Base-by-base conservation (phyloP, 2,888 invertebrate species). In the Drosophila rubida region DNA sequence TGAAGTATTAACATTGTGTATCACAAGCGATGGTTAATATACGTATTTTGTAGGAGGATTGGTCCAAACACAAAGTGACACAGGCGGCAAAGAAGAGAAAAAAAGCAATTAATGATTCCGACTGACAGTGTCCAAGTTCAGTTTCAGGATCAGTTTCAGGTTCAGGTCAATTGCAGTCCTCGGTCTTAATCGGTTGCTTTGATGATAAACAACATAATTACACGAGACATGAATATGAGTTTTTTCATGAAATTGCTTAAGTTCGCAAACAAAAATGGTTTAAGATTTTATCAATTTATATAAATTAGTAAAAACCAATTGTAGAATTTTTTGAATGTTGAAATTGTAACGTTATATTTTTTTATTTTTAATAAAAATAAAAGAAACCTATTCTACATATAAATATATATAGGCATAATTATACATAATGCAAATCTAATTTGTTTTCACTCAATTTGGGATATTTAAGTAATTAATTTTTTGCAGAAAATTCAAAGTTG, bases 41-140 rank as follows among this genome's bases (percentile, higher is more conserved):
- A 32, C n/a, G 1, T 16, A 23, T 60, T 19, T 55, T 80, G 95
- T 96, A 98, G 91, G 98, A 98, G 92, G 97, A 97, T 93, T 95
- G 97, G 90, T 95, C 96, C 22, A 97, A 97, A 93, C 96, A 96
- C 87, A 97, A 97, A 87, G 81, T 88, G 27, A 78, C 88, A 92
- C 96, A 96, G 92, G 95, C 96, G 71, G 95, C 97, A 70, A 98
- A 97, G 92, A 96, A 97, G 91, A 94, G 97, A 92, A 97, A 97
- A 95, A 96, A 96, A 93, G 95, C 96, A 63, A 95, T 96, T 9
- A 91, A 97, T 78, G 98, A 98, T 93, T 97, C 97, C 93, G 97
- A 98, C 95, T 97, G 96, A 97, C 95, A 93, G 92, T 93, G 80
- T 75, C 75, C 82, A 32, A n/a, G 32, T 32, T 32, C 32, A 11